Evolutionary conservation across 2,888 invertebrate genomes (phyloP), one percentile per base, ranked within the genome.

Genomic region (Drosophila histrio): DNA sequence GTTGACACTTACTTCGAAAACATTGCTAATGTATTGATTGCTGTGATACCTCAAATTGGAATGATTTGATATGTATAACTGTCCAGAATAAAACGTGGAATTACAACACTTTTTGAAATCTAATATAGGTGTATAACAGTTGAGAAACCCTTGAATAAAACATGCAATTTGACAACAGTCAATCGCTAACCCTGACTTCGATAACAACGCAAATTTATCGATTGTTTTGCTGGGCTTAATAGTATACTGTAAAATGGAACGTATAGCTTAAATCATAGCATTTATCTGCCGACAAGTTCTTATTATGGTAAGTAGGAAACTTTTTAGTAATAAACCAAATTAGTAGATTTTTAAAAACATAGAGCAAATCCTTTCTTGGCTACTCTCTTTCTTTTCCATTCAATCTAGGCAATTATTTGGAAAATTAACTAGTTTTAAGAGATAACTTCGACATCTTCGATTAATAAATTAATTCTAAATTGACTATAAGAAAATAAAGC

Each of bases 151-250:
- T 7, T 9, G 13, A 2, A 13, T 32, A 7, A 32, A 13, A 13
- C 2, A 32, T 0, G 13, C 2, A 13, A 32, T 32, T 32, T n/a
- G 4, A 13, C 13, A n/a, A n/a, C n/a, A n/a, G n/a, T n/a, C n/a
- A n/a, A n/a, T n/a, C n/a, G n/a, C n/a, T n/a, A n/a, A 62, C 46
- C 41, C 47, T 53, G 44, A 34, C 46, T 24, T 26, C 22, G 34
- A 58, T 46, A 17, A 44, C n/a, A 43, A 13, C 11, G 17, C 6
- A 11, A 32, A 24, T 15, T 19, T 39, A 22, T 53, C 39, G 52
- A 39, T 52, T n/a, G 11, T 6, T 4, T 1, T 2, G 1, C 21
- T 3, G n/a, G 8, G 2, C 13, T 41, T 3, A n/a, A 7, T 22
- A 1, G 2, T 22, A 41, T 22, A 17, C n/a, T 2, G 21, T 22